These are phyloP conservation scores for Andrena trimmerana DNA, from an alignment of 2,888 invertebrate species.

Conservation along the genomic window DNA sequence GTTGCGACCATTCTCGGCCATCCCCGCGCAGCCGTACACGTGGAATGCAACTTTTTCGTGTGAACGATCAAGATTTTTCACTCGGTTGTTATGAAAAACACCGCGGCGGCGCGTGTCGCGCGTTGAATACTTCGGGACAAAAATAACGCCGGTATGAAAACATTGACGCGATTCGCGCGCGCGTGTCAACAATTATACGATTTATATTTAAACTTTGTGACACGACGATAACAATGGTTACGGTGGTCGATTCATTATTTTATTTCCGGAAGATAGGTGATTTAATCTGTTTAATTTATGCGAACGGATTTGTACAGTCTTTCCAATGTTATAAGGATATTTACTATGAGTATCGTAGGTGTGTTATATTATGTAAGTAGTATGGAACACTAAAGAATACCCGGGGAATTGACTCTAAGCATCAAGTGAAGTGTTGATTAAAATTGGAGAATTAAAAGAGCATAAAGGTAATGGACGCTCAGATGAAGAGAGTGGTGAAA, in stretches of 20 bases:
- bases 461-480: too few relatives aligned
- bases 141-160: slow-evolving; percentile 11
- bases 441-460: too few relatives aligned
- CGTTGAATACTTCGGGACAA: neutral
- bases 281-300: too few relatives aligned
- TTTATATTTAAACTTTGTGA: neutral
- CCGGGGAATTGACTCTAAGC: too few relatives aligned
- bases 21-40: slow-evolving; percentile 11
- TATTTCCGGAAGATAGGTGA: too few relatives aligned
- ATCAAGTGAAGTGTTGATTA: too few relatives aligned
- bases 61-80: slow-evolving; percentile 16
- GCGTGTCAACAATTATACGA: neutral
- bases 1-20: slow-evolving; percentile 26
- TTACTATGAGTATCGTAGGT: too few relatives aligned
- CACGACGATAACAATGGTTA: neutral
- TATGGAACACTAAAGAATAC: too few relatives aligned
- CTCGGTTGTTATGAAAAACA: slow-evolving; percentile 8
- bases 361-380: too few relatives aligned
- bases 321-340: too few relatives aligned
- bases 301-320: too few relatives aligned
- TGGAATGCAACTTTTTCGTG: slow-evolving; percentile 44
- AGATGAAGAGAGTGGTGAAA: too few relatives aligned
- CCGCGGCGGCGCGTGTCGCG: slow-evolving; percentile 2
- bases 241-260: neutral
- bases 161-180: neutral